Evolutionary conservation across 2,888 invertebrate species (phyloP), one percentile per base, ranked within the genome.

Genomic region (Sarcophaga caerulescens): DNA sequence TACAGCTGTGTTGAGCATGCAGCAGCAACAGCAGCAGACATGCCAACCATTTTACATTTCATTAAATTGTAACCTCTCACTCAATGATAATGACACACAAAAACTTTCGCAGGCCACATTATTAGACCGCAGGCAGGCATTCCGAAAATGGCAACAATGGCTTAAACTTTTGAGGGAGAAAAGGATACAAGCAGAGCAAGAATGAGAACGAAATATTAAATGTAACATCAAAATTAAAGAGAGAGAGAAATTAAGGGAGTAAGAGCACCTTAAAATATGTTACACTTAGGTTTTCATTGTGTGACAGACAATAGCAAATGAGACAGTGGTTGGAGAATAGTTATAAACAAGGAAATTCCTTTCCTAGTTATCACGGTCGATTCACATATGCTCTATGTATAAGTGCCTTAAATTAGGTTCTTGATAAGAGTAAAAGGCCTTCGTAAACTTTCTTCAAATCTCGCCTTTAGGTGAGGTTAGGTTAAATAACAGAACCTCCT

Each of bases 1-100:
- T 84, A 71, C 52, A 62, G 73, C 35, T 35, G 8, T 35, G 35
- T 10, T 1, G 0, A 2, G 10, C 35, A 71, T 69, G 68, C 52
- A 57, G 59, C 69, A 69, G n/a, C 25, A 62, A 75, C 75, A 82
- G 79, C 75, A 79, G 79, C 63, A 78, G 69, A 35, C 35, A 35
- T 35, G 35, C 35, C 35, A 35, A 35, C 74, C 74, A 85, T 85
- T 84, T 84, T 84, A 80, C 79, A 84, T 80, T 85, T 82, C 85
- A 85, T 85, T 85, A 85, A 85, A 85, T 76, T 85, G 82, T 82
- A 71, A 82, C 85, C 79, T 85, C 82, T 85, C 82, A 85, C 82
- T 82, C 85, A 85, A 75, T 76, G 75, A 71, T 79, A 82, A 79
- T 85, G 82, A 82, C 75, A 82, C 60, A 77, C 68, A 68, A 52